Percentiles rank a stretch among this genome's conserved stretches.
These are phyloP conservation scores for Melitaea athalia DNA, from an alignment of 2,888 invertebrate species.

Conservation along the genomic window DNA sequence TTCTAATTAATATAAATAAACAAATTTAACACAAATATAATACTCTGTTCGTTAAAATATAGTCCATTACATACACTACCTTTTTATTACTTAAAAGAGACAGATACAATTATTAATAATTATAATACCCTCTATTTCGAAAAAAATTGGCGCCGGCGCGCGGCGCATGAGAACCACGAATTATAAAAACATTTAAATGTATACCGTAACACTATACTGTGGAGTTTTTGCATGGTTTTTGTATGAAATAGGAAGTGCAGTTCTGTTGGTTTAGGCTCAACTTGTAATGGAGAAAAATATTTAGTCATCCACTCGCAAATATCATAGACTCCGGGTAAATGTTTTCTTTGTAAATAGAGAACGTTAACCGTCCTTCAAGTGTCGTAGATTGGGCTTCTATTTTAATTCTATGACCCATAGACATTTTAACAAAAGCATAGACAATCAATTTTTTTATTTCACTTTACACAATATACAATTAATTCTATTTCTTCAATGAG, in stretches of 20 bases:
- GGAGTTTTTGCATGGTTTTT: slow-evolving; percentile 68
- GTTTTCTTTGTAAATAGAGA: slow-evolving; percentile 54
- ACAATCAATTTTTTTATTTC: too few relatives aligned
- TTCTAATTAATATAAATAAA: too few relatives aligned
- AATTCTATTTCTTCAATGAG: too few relatives aligned
- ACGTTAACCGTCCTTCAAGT: slow-evolving; percentile 50
- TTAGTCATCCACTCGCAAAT: slow-evolving; percentile 59
- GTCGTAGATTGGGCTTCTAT: background rate
- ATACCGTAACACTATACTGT: slow-evolving; percentile 67
- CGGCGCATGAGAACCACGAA: slow-evolving; percentile 58
- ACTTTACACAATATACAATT: too few relatives aligned
- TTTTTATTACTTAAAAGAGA: too few relatives aligned
- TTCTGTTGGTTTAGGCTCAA: slow-evolving; percentile 69
- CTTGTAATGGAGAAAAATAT: slow-evolving; percentile 71
- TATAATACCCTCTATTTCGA: slow-evolving; percentile 44
- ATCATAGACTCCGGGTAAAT: slow-evolving; percentile 45
- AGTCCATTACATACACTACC: too few relatives aligned
- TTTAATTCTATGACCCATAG: background rate
- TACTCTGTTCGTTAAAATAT: too few relatives aligned
- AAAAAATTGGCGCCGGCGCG: slow-evolving; percentile 67
- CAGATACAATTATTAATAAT: slow-evolving; percentile 14
- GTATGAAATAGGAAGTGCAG: slow-evolving; percentile 70
- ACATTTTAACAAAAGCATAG: background rate
- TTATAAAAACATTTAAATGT: slow-evolving; percentile 47
- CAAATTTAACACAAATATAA: too few relatives aligned